Evolutionary conservation across 2,113 vertebrate species (phyloP), one percentile per base, ranked within the genome.

Genomic region (Ctenodactylus gundi): DNA sequence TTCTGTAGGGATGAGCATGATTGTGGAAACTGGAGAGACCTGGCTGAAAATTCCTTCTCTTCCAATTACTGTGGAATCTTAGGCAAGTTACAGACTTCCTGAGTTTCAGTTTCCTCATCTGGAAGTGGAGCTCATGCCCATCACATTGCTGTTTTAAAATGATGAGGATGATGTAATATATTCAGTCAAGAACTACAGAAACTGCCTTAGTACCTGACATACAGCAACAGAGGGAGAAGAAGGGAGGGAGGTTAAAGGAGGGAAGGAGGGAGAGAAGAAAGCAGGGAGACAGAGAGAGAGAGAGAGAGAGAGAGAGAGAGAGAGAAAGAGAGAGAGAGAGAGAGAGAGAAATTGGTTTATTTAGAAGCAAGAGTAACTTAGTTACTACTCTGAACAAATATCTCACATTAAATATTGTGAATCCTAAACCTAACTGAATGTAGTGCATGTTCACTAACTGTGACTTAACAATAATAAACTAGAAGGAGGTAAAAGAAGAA

Each of bases 91-190:
- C 36, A 49, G 72, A 55, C 58, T 72, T 53, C 72, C 49, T 70
- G 27, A 81, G 29, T 64, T 78, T 83, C 31, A 94, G 39, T 75
- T 91, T 90, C 13, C 75, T 88, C 64, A 36, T 86, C 39, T 87
- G 81, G 46, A 93, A 88, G 60, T 9, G 10, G 23, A 34, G 23
- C 34, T 73, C 46, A 44, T 68, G 49, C 23, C 51, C 18, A 68
- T 13, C 14, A 57, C 36, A 17, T 39, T 68, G 21, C 10, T n/a
- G 36, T 64, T 60, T 80, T 91, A 75, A 3, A 93, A 36, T 80
- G 64, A 75, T 76, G 29, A 85, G n/a, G 53, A 27, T 68, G 17
- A 88, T 27, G 57, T 17, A 91, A 21, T 36, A 51, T 0, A 1
- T 90, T 81, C 90, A 85, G 90, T 78, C 31, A 81, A 75, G 57